phyloP scores from a whole-genome alignment of 2,888 invertebrate genomes.

The Dasypogon diadema region DNA sequence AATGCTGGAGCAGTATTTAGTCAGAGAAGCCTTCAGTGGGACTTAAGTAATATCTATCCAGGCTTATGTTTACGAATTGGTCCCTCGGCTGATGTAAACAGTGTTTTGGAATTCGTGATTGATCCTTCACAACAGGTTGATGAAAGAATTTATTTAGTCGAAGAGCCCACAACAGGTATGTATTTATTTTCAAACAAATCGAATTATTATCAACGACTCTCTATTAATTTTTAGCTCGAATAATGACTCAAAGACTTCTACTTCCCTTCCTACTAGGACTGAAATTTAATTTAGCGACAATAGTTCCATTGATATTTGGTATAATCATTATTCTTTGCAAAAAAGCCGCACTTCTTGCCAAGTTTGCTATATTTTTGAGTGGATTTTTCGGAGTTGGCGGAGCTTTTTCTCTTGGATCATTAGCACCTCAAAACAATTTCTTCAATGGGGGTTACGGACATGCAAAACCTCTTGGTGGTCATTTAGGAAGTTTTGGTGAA shows the following conservation, averaged over 20 bases:
- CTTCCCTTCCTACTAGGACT: constrained; percentile 83
- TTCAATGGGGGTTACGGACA: too few relatives aligned
- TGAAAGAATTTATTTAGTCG: constrained; percentile 66
- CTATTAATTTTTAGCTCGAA: constrained; percentile 74
- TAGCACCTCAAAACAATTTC: constrained; percentile 58
- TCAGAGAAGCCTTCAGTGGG: constrained; percentile 80
- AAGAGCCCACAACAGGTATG: constrained; percentile 66
- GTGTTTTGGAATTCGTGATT: constrained; percentile 80
- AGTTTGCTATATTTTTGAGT: constrained; percentile 78
- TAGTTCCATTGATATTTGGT: constrained; percentile 81
- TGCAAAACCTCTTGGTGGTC: constrained; percentile 46
- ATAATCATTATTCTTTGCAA: constrained; percentile 79
- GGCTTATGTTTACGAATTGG: constrained; percentile 81
- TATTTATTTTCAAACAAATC: neutral
- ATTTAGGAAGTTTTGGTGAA: constrained; percentile 49
- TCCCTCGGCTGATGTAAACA: constrained; percentile 77
- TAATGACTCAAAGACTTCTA: constrained; percentile 79
- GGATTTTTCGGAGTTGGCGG: constrained; percentile 76
- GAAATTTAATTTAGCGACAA: constrained; percentile 81
- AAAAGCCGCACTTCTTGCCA: constrained; percentile 81
- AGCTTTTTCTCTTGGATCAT: constrained; percentile 59
- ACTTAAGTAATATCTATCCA: constrained; percentile 79
- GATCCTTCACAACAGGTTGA: constrained; percentile 71
- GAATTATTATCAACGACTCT: constrained; percentile 19
- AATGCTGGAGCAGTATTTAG: constrained; percentile 78